A percentile compares a stretch with the other conserved stretches of the same genome.
Evolutionary conservation across 2,797 vertebrate genomes (phyloP).

Genomic region (Ispidina lecontei): DNA sequence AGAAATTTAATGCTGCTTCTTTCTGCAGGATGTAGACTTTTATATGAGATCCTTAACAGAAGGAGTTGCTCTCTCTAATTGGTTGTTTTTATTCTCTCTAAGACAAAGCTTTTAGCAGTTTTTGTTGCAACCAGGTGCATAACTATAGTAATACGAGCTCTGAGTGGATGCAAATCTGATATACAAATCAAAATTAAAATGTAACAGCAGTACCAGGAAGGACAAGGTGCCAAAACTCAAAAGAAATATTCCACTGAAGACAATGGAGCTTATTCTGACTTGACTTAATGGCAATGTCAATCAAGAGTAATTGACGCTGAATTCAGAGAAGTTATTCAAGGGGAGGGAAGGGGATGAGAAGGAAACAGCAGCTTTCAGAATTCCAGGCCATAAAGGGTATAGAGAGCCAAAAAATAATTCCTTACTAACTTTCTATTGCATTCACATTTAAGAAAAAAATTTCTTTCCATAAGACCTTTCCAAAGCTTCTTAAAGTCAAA

Average conservation of each 20-base stretch:
- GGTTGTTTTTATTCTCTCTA: background rate
- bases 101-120: background rate
- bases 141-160: background rate
- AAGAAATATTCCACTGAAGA: conserved; percentile 35
- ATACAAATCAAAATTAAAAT: conserved; percentile 15
- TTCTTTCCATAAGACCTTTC: background rate
- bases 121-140: background rate
- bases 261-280: background rate
- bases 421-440: background rate
- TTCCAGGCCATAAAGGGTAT: background rate
- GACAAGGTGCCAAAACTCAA: background rate
- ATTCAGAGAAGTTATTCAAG: background rate
- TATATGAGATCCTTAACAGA: background rate
- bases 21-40: background rate
- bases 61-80: background rate
- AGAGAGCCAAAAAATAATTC: background rate
- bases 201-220: background rate
- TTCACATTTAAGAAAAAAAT: background rate
- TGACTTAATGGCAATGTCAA: background rate
- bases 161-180: background rate
- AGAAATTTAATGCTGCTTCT: background rate
- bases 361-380: background rate
- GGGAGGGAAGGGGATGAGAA: background rate
- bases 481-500: background rate
- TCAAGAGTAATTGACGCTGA: background rate